Base-by-base conservation (phyloP, 1,140 invertebrate genomes). In the Pseudomyrmex flavicornis region DNA sequence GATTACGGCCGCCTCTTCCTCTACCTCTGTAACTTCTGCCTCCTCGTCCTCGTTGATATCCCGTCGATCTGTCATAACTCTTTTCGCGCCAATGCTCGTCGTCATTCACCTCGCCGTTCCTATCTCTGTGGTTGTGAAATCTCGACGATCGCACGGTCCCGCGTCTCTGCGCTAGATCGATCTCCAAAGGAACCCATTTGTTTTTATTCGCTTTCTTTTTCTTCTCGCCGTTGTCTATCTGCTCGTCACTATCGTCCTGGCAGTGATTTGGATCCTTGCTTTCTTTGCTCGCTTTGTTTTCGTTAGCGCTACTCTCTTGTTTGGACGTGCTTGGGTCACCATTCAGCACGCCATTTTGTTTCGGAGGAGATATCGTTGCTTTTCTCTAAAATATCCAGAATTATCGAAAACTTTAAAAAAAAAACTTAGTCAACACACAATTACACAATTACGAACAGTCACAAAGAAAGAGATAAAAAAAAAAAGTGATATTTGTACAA, bases 171-270 rank as follows among this genome's bases (percentile, higher is more conserved):
- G 94, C 91, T 82, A 96, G 85, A 87, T 97, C 96, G 77, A 97
- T 96, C 88, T 96, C 96, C 68, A 97, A 91, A 26, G 96, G 97
- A 61, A 97, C 95, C 97, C 97, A 97, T 93, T 97, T 97, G 86
- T 97, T 96, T 92, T 97, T 97, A 65, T 94, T 95, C 69, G 95
- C 95, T 94, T 94, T 95, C 82, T 95, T 95, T 86, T 93, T 95
- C 83, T 93, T 95, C 59, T 95, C 94, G 50, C 84, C 87, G 26
- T 85, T 85, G 79, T 95, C 93, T 9, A 83, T 90, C 22, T 92
- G 91, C 35, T 94, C 94, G 4, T 94, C 94, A 63, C 89, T 91
- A 59, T 94, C 93, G 20, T 94, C 93, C 10, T 91, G 91, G 73
- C 91, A 93, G 52, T 93, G 88, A 83, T 94, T 93, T 59, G 93